A percentile compares a stretch with the other conserved stretches of the same genome.
phyloP scores from a whole-genome alignment of 2,888 invertebrate genomes.

The Spisula solida region DNA sequence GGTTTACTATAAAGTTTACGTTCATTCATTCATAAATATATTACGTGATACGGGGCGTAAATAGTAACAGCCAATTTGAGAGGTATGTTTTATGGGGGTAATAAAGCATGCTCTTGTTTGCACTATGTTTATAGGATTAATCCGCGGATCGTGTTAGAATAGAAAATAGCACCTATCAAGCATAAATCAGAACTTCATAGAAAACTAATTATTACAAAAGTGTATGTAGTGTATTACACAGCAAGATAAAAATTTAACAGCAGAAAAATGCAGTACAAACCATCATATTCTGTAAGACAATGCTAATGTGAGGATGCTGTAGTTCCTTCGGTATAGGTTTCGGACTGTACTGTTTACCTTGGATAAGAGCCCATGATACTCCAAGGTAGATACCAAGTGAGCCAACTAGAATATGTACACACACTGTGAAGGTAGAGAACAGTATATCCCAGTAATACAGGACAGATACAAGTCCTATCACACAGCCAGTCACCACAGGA shows the following conservation, averaged over 20 bases:
- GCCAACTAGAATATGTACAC: conserved; percentile 63
- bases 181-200: no score
- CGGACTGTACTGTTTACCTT: conserved; percentile 80
- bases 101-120: no score
- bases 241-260: not conserved
- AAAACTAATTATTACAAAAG: no score
- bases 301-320: conserved; percentile 66
- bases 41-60: no score
- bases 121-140: no score
- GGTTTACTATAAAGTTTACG: no score
- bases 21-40: no score
- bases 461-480: conserved; percentile 65
- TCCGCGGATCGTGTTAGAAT: no score
- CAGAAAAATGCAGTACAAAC: conserved; percentile 62
- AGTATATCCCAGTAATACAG: conserved; percentile 75
- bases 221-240: no score
- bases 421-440: conserved; percentile 68
- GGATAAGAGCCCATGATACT: conserved; percentile 78
- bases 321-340: conserved; percentile 64
- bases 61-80: no score
- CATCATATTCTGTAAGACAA: conserved; percentile 80
- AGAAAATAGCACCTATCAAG: no score
- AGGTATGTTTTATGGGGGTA: no score
- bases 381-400: conserved; percentile 76
- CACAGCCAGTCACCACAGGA: conserved; percentile 55